Conservation (phyloP, 2,113 vertebrate genomes). For the Mungos mungo region DNA sequence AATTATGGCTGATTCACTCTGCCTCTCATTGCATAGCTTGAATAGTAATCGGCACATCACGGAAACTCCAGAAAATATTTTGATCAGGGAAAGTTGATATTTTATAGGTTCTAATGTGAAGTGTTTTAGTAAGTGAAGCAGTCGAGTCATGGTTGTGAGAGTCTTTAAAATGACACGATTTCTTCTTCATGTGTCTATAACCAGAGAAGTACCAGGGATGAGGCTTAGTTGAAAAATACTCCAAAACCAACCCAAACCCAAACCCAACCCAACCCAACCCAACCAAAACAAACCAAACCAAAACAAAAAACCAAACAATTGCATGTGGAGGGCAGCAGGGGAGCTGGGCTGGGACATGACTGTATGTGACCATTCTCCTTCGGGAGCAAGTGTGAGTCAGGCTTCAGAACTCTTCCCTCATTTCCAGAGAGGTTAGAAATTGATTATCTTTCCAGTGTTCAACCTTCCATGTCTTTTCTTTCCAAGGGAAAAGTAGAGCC, state of each 20-base stretch:
- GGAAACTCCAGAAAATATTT: conserved; percentile 28
- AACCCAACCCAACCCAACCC: no score
- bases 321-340: not conserved
- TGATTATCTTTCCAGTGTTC: not conserved
- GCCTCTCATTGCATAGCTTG: not conserved
- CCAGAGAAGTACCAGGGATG: not conserved
- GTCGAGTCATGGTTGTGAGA: not conserved
- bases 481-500: not conserved
- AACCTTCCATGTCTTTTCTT: not conserved
- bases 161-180: not conserved
- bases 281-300: no score
- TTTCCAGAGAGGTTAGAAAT: not conserved
- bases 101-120: not conserved
- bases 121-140: not conserved
- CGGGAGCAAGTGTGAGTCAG: not conserved
- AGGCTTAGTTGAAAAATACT: not conserved
- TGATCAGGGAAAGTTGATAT: not conserved
- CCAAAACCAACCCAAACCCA: no score
- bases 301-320: not conserved
- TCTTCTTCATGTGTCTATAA: not conserved
- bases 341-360: not conserved
- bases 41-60: not conserved
- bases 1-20: not conserved
- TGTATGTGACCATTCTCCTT: not conserved
- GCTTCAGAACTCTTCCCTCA: not conserved